Evolutionary conservation across 1,140 invertebrate species (phyloP), one percentile per base, ranked within the genome.

Genomic region (Neodiprion lecontei): DNA sequence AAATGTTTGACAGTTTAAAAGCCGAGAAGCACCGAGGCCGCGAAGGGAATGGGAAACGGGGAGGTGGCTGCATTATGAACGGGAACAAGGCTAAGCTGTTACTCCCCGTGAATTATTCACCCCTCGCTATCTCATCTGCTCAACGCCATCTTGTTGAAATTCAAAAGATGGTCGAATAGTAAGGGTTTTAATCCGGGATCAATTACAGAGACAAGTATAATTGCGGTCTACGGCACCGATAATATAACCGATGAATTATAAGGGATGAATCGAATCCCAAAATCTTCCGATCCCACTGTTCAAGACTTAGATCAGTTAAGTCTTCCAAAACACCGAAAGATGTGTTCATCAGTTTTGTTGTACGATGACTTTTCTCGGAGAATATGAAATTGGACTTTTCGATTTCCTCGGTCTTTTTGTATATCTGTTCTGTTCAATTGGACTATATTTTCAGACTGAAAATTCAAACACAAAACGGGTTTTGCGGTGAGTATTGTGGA

Each of bases 1-100:
- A 14, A 71, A 86, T 83, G 86, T 85, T 87, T 87, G 87, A 88
- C 86, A 88, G 87, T 89, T 89, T 88, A 88, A 88, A 88, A 88
- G 86, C 86, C 82, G 83, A 85, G 83, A 80, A 84, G 82, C 74
- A 76, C 17, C 74, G 76, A 66, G 70, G 77, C 70, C 50, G 77
- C 74, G 73, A 69, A 48, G 65, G 61, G 68, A 74, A 73, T 72
- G 75, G 72, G 76, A 67, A 71, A 74, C 69, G 83, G 80, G 78
- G 79, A 83, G 79, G 81, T 78, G 81, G 80, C 86, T 87, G 79
- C 86, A 89, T 88, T 88, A 88, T 88, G 85, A 85, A 88, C 83
- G 83, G 85, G 86, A 5, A 88, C 87, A 88, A 82, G 86, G 84
- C 87, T 87, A 88, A 88, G 87, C 87, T 88, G 85, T 88, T 88